Base-by-base conservation (phyloP, 2,113 vertebrate genomes). In the Collichthys lucidus region DNA sequence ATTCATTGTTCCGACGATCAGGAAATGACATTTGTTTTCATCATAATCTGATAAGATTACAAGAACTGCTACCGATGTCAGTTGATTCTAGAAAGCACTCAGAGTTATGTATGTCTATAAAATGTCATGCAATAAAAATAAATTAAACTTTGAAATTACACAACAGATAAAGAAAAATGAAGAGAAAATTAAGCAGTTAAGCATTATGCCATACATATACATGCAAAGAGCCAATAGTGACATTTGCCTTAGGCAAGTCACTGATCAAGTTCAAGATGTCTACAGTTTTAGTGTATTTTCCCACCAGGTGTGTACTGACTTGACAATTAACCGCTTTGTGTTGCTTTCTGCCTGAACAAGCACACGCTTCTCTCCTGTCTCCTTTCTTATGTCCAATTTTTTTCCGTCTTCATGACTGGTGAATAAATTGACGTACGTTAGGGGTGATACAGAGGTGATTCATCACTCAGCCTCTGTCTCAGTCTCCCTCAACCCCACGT, bases 341-440 rank as follows among this genome's bases (percentile, higher is more conserved):
- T 44, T 29, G 19, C 47, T 26, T 10, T 57, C 35, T 29, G 53
- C 29, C 19, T 19, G 19, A 35, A 17, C 12, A 53, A 44, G 46
- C 22, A 47, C 74, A 7, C 3, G 4, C 8, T 15, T 74, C 2
- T 56, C 7, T 63, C 29, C 5, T 4, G n/a, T 55, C 40, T 42
- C 1, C 61, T 56, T 29, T 19, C 1, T 57, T 5, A 3, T 77
- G 19, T 50, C 56, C 56, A 10, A 11, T 3, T 14, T 20, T 46
- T 46, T 11, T 29, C 14, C 6, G 9, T 46, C 42, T 22, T 52
- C 4, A 29, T 46, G 16, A 29, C 47, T 19, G 4, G 12, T 83
- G 57, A 57, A 60, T 44, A 49, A 61, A 75, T 3, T 90, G 91
- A 91, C 83, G 72, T 67, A 84, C 60, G 71, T 78, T 20, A 50